Evolutionary conservation across 2,888 invertebrate genomes (phyloP), one percentile per base, ranked within the genome.

Genomic region (Tinea pellionella): DNA sequence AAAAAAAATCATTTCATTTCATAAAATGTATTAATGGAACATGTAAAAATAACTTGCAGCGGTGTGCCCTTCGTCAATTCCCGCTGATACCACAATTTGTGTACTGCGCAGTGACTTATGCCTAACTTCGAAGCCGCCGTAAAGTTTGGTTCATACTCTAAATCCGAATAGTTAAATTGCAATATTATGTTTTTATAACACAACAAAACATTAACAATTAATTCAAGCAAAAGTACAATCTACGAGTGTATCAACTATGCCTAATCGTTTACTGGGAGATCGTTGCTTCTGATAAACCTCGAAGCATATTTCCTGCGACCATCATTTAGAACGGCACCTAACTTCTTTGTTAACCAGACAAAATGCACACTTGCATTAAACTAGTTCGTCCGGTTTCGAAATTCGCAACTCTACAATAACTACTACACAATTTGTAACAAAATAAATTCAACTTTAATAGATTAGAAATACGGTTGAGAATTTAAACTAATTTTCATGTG

Each of bases 341-440:
- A 53, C 29, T 55, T 57, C 57, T 57, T 57, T 57, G 57, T 57
- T 57, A 57, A 57, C 57, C 32, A 32, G 13, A 32, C 30, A 32
- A 32, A 57, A 57, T 32, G 57, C 32, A 24, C 53, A 53, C 53
- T 53, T 53, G 53, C 18, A 53, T 18, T 53, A 53, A 57, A 57
- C 57, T 57, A 57, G 57, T 57, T 32, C 57, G 57, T 32, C 57
- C 32, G 16, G 57, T 57, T 57, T 1, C 57, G 57, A 57, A 57
- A 57, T 53, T 53, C n/a, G 9, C 53, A 12, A 53, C 24, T 47
- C 47, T 15, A 47, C 13, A 16, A 37, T 37, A 37, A 13, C 47
- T 16, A n/a, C 13, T 15, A 53, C 24, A 24, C 24, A 53, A 53
- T 4, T 24, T 3, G 3, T 24, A 24, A 51, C 16, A 3, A 3